Conservation (phyloP, 2,888 invertebrate genomes). For the Clostera curtula region DNA sequence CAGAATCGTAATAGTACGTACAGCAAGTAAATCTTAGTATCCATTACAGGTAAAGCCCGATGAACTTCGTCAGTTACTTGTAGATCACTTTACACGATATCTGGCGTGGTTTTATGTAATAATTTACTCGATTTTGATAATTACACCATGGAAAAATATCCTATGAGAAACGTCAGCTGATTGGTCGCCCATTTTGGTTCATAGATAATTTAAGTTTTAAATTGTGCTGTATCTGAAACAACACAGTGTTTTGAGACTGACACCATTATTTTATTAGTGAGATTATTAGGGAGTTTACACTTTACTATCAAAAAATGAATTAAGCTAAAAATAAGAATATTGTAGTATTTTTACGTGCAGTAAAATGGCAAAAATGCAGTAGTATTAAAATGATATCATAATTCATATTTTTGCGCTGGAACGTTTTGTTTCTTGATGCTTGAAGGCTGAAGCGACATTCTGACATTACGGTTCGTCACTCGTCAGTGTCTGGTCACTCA, state of each 20-base stretch:
- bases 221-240: not conserved
- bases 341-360: too few relatives aligned
- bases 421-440: too few relatives aligned
- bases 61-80: constrained; percentile 19
- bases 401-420: too few relatives aligned
- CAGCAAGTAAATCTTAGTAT: constrained; percentile 20
- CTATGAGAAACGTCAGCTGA: constrained; percentile 62
- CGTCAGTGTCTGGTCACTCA: too few relatives aligned
- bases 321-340: too few relatives aligned
- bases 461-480: too few relatives aligned
- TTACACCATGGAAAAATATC: constrained; percentile 58
- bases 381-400: too few relatives aligned
- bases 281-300: too few relatives aligned
- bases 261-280: too few relatives aligned
- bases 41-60: constrained; percentile 26
- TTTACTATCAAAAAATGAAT: too few relatives aligned
- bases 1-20: constrained; percentile 20
- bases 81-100: constrained; percentile 23
- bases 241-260: constrained; percentile 2
- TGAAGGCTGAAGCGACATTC: too few relatives aligned
- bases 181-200: constrained; percentile 38
- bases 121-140: constrained; percentile 49
- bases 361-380: too few relatives aligned
- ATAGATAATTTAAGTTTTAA: constrained; percentile 7
- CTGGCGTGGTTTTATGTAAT: constrained; percentile 59